Conservation (phyloP, 1,140 invertebrate genomes). For the Heliconius melpomene region DNA sequence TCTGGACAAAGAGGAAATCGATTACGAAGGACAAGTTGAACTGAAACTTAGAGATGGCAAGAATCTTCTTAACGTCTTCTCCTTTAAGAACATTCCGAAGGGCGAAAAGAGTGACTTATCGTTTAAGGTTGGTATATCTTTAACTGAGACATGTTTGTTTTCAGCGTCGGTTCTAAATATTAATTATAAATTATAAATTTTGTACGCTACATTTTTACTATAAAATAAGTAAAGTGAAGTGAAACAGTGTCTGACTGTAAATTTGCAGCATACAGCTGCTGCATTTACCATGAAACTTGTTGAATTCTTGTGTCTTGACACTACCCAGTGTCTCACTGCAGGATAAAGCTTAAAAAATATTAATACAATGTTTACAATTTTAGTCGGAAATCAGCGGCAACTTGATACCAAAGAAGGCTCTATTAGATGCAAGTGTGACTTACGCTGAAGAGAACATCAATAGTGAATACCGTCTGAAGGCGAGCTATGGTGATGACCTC, state of each 20-base stretch:
- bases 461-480: constrained; percentile 71
- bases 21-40: constrained; percentile 71
- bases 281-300: too few species aligned
- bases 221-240: too few species aligned
- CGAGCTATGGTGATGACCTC: constrained; percentile 67
- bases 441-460: constrained; percentile 52
- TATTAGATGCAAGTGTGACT: constrained; percentile 47
- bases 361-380: not conserved
- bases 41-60: constrained; percentile 68
- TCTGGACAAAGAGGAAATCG: constrained; percentile 66
- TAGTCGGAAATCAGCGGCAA: constrained; percentile 63
- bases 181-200: too few species aligned
- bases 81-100: constrained; percentile 62
- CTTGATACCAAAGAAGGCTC: constrained; percentile 66
- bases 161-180: not conserved
- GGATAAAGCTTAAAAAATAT: not conserved
- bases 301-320: too few species aligned
- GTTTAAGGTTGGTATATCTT: constrained; percentile 59
- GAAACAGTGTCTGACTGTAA: too few species aligned
- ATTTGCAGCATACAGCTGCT: too few species aligned
- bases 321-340: not conserved
- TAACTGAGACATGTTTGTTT: not conserved
- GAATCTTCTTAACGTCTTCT: constrained; percentile 66
- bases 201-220: too few species aligned
- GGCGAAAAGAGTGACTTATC: constrained; percentile 64